phyloP scores from a whole-genome alignment of 2,888 invertebrate species.

The Drosophila borborema region DNA sequence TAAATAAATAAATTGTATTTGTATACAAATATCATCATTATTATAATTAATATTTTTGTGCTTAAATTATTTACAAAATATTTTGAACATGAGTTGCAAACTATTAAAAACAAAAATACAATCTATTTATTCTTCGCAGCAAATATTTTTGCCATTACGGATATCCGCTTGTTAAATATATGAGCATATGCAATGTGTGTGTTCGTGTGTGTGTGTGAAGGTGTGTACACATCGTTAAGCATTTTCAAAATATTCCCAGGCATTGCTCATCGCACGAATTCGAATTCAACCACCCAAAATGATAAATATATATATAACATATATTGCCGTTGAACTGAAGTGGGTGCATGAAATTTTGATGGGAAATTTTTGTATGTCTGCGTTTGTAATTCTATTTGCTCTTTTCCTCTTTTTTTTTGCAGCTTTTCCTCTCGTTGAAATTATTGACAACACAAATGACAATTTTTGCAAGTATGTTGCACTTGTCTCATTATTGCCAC shows the following conservation, averaged over 20 bases:
- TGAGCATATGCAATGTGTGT: conserved; percentile 38
- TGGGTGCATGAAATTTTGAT: conserved; percentile 39
- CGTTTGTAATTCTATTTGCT: conserved; percentile 6
- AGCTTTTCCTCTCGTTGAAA: conserved; percentile 50
- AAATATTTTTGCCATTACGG: background rate
- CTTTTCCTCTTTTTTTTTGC: background rate
- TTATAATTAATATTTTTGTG: too few species aligned
- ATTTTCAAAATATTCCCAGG: conserved; percentile 45
- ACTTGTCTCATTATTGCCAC: conserved; percentile 81
- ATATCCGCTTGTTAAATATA: conserved; percentile 20
- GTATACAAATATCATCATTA: too few species aligned
- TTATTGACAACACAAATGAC: conserved; percentile 74
- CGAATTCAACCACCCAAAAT: conserved; percentile 50
- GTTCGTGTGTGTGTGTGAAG: conserved; percentile 14
- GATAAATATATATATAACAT: conserved; percentile 7
- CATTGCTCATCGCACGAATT: conserved; percentile 25
- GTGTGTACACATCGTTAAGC: conserved; percentile 58
- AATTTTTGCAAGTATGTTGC: conserved; percentile 80
- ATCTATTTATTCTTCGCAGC: background rate
- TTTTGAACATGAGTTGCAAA: background rate
- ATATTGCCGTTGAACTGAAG: conserved; percentile 1
- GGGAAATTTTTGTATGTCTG: conserved; percentile 41
- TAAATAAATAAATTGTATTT: too few species aligned
- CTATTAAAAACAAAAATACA: background rate
- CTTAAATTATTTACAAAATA: background rate